Percentiles rank a stretch among this genome's conserved stretches.
Evolutionary conservation across 2,888 invertebrate species (phyloP).

Genomic region (Strigamia crassipes): DNA sequence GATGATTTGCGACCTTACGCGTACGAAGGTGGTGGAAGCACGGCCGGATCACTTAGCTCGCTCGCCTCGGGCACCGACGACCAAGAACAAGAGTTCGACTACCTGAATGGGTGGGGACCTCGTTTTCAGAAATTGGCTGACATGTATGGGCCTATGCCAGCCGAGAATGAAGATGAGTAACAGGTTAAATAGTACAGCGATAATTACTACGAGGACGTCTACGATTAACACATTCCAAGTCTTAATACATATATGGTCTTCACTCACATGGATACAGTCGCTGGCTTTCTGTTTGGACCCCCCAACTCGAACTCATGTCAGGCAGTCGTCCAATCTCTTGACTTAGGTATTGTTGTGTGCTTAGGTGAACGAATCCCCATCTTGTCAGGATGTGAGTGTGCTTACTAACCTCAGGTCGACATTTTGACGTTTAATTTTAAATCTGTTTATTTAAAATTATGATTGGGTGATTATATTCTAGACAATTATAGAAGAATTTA

Average conservation of each 20-base stretch:
- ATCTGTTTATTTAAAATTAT: neutral
- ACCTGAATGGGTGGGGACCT: conserved; percentile 91
- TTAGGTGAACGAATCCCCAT: conserved; percentile 36
- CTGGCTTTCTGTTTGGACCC: conserved; percentile 36
- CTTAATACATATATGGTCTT: conserved; percentile 8
- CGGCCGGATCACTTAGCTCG: conserved; percentile 88
- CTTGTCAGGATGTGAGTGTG: conserved; percentile 40
- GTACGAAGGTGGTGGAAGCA: conserved; percentile 95
- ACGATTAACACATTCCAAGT: neutral
- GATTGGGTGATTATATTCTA: neutral
- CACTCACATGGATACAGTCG: neutral
- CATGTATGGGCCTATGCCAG: conserved; percentile 84
- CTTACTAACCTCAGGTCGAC: conserved; percentile 35
- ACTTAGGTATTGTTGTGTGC: conserved; percentile 39
- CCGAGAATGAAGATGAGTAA: conserved; percentile 75
- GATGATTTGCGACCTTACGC: conserved; percentile 98
- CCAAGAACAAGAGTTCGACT: conserved; percentile 91
- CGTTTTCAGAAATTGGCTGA: conserved; percentile 90
- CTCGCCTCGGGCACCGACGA: conserved; percentile 91
- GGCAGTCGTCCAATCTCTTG: conserved; percentile 42
- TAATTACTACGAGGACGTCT: conserved; percentile 62
- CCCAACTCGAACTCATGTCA: conserved; percentile 33
- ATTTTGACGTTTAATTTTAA: neutral
- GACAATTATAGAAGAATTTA: conserved; percentile 12
- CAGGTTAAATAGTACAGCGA: conserved; percentile 65